Base-by-base conservation (phyloP, 2,888 invertebrate genomes). In the Heliconius charithonia region DNA sequence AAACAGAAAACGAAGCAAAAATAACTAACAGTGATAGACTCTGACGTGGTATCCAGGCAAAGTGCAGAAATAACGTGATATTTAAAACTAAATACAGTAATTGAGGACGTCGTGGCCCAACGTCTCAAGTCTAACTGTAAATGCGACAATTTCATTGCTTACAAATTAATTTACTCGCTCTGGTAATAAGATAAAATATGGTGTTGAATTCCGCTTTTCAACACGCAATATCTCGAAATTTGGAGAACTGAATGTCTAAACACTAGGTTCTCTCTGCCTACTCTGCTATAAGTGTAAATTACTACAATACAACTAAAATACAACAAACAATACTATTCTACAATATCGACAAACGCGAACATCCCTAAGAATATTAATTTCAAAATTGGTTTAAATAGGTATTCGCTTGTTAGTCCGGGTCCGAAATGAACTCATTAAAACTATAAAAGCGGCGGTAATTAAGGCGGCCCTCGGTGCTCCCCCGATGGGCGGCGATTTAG, bases 381-480 rank as follows among this genome's bases (percentile, higher is more conserved):
- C 94, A 93, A 93, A 94, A 94, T 95, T 94, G 94, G 90, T 93
- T 94, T 93, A 93, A 94, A 95, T 93, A 93, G 92, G 93, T 92
- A 94, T 94, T 93, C 93, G 94, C 94, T 95, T 95, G 94, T 96
- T 96, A 95, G 96, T 95, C 94, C 95, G 95, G 95, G 95, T 95
- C 96, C 93, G 92, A 94, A 94, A 96, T 96, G 96, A 96, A 96
- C 96, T 96, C 96, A 96, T 96, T 96, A 96, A 96, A 96, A 96
- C 96, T 96, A 96, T 96, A 96, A 96, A 96, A 96, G 96, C 96
- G 94, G 95, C 95, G 96, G 96, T 96, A 96, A 96, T 96, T 96
- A 96, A 93, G 92, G 89, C 92, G 92, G 89, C 89, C 89, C 88
- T 87, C 86, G 84, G 85, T 85, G 83, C 84, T 84, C 85, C 84